Percentiles rank a stretch among this genome's conserved stretches.
Evolutionary conservation across 2,888 invertebrate species (phyloP).

Genomic region (Apamea crenata): DNA sequence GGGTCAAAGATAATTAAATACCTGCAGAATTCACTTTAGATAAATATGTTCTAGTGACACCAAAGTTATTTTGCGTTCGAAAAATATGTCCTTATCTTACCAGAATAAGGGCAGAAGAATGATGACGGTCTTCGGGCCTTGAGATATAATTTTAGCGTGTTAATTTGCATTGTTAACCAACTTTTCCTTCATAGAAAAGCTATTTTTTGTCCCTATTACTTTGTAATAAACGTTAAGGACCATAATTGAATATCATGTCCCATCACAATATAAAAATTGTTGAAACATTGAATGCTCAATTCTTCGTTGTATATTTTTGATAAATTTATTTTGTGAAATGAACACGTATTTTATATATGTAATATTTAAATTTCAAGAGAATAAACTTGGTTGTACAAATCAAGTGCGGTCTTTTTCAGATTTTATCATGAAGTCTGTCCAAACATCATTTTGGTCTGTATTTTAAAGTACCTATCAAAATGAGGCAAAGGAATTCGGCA

Average conservation of each 20-base stretch:
- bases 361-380: conserved; percentile 51
- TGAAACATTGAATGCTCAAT: conserved; percentile 64
- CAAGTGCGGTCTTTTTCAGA: conserved; percentile 24
- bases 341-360: conserved; percentile 58
- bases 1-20: conserved; percentile 3
- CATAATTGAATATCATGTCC: conserved; percentile 54
- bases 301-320: conserved; percentile 70
- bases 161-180: conserved; percentile 8
- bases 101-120: neutral
- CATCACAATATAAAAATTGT: conserved; percentile 34
- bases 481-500: conserved; percentile 9
- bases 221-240: conserved; percentile 47
- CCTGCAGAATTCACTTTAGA: neutral
- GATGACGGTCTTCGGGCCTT: conserved; percentile 24
- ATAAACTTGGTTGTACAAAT: conserved; percentile 25
- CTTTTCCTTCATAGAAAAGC: neutral
- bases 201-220: conserved; percentile 5
- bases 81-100: conserved; percentile 15
- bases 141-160: conserved; percentile 50
- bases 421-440: neutral
- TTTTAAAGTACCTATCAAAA: conserved; percentile 20
- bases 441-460: conserved; percentile 17
- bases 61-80: conserved; percentile 39
- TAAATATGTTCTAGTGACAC: conserved; percentile 16
- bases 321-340: conserved; percentile 65